Evolutionary conservation across 2,888 invertebrate species (phyloP).

Genomic region (Hetaerina titia): DNA sequence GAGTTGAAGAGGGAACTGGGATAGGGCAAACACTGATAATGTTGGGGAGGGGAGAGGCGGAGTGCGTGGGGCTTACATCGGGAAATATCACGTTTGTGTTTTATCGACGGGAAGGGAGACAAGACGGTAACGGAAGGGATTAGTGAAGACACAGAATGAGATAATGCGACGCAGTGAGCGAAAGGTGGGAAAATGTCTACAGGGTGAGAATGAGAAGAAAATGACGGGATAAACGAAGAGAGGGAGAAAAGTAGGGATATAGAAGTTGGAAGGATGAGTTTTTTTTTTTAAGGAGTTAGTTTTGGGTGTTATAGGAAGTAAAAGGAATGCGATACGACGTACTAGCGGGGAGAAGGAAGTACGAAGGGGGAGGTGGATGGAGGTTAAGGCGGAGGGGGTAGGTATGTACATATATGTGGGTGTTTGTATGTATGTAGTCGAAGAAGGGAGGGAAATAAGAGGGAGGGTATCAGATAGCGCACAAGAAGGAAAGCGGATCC

Average conservation of each 20-base stretch:
- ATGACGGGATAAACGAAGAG: background rate
- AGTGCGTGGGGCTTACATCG: background rate
- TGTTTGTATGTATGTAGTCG: background rate
- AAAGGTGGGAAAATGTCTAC: background rate
- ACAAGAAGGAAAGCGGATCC: too few relatives aligned
- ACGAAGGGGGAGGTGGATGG: too few relatives aligned
- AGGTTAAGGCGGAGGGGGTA: too few relatives aligned
- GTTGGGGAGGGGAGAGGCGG: background rate
- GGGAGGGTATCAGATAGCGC: too few relatives aligned
- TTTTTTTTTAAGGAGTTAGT: background rate
- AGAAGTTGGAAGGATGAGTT: background rate
- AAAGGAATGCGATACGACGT: background rate
- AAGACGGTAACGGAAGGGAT: background rate
- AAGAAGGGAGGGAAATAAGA: too few relatives aligned
- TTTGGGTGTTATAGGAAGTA: background rate
- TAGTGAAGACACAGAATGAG: too few relatives aligned
- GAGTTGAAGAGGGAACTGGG: background rate
- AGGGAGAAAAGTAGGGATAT: background rate
- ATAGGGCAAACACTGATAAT: background rate
- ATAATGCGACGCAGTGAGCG: background rate
- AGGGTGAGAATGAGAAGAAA: too few relatives aligned
- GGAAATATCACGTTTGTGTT: background rate
- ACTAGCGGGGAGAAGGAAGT: too few relatives aligned
- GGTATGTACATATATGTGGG: background rate
- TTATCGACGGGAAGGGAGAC: background rate